These are phyloP conservation scores for Aleiodes testaceus DNA, from an alignment of 2,888 invertebrate genomes.

Conservation along the genomic window DNA sequence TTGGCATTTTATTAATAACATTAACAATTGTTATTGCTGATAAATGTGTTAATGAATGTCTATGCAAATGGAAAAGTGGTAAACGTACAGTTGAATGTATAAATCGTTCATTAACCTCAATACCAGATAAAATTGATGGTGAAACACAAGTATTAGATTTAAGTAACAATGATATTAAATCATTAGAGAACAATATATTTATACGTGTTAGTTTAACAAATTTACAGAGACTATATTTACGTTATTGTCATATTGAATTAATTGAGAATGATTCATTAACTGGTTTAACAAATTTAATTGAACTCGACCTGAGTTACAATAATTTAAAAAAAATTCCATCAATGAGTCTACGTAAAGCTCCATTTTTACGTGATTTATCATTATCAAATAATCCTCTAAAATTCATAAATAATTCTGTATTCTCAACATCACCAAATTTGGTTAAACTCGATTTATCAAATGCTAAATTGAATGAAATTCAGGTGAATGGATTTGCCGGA, in stretches of 20 bases:
- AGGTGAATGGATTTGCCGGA: constrained; percentile 84
- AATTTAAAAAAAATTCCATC: constrained; percentile 87
- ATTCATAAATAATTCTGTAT: constrained; percentile 84
- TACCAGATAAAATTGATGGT: constrained; percentile 89
- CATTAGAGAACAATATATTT: constrained; percentile 88
- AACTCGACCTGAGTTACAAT: constrained; percentile 91
- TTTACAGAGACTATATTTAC: constrained; percentile 89
- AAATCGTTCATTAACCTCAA: constrained; percentile 86
- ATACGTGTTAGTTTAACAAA: constrained; percentile 86
- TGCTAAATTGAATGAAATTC: constrained; percentile 86
- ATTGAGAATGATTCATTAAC: constrained; percentile 89
- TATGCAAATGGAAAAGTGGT: constrained; percentile 95
- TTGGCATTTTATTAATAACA: constrained; percentile 45
- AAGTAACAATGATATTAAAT: constrained; percentile 90
- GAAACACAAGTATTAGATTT: constrained; percentile 94
- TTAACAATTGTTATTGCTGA: constrained; percentile 62
- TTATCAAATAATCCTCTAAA: constrained; percentile 88
- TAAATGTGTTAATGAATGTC: constrained; percentile 76
- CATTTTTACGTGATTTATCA: constrained; percentile 87
- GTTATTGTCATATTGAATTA: constrained; percentile 88
- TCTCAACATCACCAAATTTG: constrained; percentile 83
- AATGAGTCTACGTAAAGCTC: constrained; percentile 84
- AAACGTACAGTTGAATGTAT: constrained; percentile 94
- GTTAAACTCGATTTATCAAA: constrained; percentile 89
- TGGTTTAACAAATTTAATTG: constrained; percentile 91